Conservation (phyloP, 2,797 vertebrate species). For the Anguilla anguilla region DNA sequence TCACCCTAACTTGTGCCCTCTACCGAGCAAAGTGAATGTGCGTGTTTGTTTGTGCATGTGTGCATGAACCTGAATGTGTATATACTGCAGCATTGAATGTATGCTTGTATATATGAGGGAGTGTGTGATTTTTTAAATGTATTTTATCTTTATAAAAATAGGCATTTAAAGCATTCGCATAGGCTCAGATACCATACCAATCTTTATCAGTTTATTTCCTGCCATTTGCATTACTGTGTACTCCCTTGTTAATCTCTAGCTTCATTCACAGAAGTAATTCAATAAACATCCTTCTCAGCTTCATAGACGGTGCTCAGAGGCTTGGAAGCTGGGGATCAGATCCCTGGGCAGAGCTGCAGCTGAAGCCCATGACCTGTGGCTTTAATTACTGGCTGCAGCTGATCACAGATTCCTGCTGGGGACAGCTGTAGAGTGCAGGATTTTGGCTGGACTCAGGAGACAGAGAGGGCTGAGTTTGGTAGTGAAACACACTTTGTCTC, state of each 20-base stretch:
- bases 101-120: not conserved
- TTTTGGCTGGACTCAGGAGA: not conserved
- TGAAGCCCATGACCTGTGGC: not conserved
- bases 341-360: not conserved
- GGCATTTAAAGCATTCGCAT: not conserved
- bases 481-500: not conserved
- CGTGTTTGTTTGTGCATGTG: not conserved
- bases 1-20: not conserved
- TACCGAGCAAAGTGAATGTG: not conserved
- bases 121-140: not conserved
- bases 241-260: not conserved
- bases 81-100: not conserved
- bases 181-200: not conserved
- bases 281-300: not conserved
- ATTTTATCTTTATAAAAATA: not conserved
- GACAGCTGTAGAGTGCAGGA: not conserved
- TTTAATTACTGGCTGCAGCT: conserved; percentile 13
- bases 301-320: not conserved
- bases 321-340: not conserved
- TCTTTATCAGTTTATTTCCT: not conserved
- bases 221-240: not conserved
- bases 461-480: not conserved
- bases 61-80: not conserved
- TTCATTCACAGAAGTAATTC: not conserved
- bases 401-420: not conserved